Evolutionary conservation across 2,113 vertebrate genomes (phyloP).

Genomic region (Oryzias melastigma): DNA sequence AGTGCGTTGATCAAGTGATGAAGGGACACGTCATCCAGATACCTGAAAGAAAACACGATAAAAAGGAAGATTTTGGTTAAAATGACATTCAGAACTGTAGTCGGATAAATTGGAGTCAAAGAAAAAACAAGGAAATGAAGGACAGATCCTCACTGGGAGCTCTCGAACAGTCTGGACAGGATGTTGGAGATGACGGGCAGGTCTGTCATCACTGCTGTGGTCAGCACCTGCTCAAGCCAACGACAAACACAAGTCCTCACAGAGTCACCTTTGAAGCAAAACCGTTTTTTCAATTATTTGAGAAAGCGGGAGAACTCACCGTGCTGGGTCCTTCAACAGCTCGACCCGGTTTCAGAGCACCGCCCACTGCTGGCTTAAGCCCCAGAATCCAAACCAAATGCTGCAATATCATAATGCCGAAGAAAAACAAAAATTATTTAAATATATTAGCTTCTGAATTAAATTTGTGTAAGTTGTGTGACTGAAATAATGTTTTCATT

Average conservation of each 20-base stretch:
- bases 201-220: slow-evolving; percentile 98
- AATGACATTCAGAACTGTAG: not conserved
- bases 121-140: too few relatives aligned
- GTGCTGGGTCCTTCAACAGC: slow-evolving; percentile 97
- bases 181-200: slow-evolving; percentile 96
- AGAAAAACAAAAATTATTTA: not conserved
- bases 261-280: not conserved
- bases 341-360: slow-evolving; percentile 94
- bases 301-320: slow-evolving; percentile 73
- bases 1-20: slow-evolving; percentile 99
- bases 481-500: too few relatives aligned
- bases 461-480: too few relatives aligned
- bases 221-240: slow-evolving; percentile 84
- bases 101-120: too few relatives aligned
- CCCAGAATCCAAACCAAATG: slow-evolving; percentile 99
- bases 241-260: not conserved
- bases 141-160: slow-evolving; percentile 90
- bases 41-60: slow-evolving; percentile 69
- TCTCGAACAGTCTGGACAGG: slow-evolving; percentile 97
- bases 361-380: slow-evolving; percentile 90
- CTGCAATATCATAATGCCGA: slow-evolving; percentile 59
- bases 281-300: not conserved
- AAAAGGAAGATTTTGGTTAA: not conserved
- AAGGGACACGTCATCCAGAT: slow-evolving; percentile 97
- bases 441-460: not conserved